Conservation (phyloP, 2,888 invertebrate species). For the Lymantria monacha region DNA sequence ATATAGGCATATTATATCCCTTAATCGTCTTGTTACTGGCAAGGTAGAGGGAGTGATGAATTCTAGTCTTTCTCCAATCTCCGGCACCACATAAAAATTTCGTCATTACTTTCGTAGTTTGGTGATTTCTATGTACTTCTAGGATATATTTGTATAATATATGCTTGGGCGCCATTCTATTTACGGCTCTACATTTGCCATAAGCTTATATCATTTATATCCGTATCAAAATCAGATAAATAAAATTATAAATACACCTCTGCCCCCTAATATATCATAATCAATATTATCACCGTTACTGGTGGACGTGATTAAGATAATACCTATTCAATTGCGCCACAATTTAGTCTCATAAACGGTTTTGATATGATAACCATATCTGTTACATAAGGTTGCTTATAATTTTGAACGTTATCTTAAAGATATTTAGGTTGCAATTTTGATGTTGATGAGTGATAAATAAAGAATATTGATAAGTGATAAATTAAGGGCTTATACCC, state of each 20-base stretch:
- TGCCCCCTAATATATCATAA: conserved; percentile 4
- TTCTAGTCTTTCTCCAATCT: too few relatives aligned
- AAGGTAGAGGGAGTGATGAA: too few relatives aligned
- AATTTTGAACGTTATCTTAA: not conserved
- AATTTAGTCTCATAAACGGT: not conserved
- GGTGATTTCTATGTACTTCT: too few relatives aligned
- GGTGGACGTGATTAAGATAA: conserved; percentile 3
- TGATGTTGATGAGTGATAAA: not conserved
- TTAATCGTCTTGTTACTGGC: too few relatives aligned
- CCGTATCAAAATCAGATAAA: not conserved
- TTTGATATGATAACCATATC: conserved; percentile 3
- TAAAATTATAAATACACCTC: not conserved
- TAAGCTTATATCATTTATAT: too few relatives aligned
- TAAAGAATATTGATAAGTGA: not conserved
- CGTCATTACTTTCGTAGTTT: too few relatives aligned
- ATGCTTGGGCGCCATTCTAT: too few relatives aligned
- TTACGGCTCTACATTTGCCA: too few relatives aligned
- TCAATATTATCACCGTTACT: conserved; percentile 2
- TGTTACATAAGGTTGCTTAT: conserved; percentile 1
- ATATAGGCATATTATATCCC: too few relatives aligned
- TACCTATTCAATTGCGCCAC: conserved; percentile 3
- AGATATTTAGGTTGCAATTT: not conserved
- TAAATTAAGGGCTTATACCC: not conserved
- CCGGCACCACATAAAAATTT: too few relatives aligned
- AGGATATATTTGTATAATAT: too few relatives aligned